Conservation (phyloP, 2,113 vertebrate genomes). For the Podocnemis expansa region DNA sequence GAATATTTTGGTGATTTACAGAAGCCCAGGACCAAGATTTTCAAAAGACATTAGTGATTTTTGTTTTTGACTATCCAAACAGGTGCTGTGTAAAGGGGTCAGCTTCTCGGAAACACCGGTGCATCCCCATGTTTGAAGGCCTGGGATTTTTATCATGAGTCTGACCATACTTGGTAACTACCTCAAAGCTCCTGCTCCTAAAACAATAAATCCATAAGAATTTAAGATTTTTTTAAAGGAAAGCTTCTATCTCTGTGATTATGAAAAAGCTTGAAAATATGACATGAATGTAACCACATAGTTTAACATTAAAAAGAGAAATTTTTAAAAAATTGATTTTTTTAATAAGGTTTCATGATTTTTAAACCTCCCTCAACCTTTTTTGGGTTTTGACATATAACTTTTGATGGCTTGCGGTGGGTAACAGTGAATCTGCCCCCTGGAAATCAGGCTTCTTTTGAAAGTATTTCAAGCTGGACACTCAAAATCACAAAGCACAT, state of each 20-base stretch:
- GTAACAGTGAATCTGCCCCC: background rate
- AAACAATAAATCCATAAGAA: background rate
- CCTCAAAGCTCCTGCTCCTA: background rate
- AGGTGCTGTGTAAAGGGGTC: background rate
- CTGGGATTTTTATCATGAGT: background rate
- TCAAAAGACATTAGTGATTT: background rate
- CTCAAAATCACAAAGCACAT: background rate
- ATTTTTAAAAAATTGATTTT: background rate
- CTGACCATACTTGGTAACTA: background rate
- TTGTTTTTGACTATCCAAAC: background rate
- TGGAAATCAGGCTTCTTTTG: background rate
- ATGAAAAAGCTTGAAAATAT: background rate
- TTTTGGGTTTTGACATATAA: background rate
- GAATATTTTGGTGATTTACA: background rate
- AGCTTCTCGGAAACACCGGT: background rate
- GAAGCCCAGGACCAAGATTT: background rate
- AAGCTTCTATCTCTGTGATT: background rate
- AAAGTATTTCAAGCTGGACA: background rate
- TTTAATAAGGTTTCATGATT: background rate
- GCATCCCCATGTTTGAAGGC: background rate
- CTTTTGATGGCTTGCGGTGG: background rate
- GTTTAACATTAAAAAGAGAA: background rate
- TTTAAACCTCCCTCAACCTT: background rate
- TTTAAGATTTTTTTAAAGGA: background rate
- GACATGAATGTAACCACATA: background rate